A percentile compares a stretch with the other conserved stretches of the same genome.
These are phyloP conservation scores for Octodonta nipae DNA, from an alignment of 2,888 invertebrate genomes.

Conservation along the genomic window DNA sequence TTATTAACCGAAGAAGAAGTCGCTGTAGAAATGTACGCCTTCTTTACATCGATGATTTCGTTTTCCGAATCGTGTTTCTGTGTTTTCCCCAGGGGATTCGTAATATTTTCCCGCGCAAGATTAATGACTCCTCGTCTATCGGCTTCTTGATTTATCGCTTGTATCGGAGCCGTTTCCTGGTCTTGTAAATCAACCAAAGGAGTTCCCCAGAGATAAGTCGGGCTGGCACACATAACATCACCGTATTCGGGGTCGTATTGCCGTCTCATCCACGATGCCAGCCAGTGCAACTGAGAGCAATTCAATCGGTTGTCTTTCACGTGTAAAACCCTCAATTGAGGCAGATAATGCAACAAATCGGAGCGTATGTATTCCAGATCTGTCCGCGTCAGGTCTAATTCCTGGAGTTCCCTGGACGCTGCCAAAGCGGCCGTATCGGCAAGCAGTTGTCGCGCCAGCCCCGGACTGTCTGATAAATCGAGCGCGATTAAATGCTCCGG, in stretches of 20 bases:
- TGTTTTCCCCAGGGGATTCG: neutral
- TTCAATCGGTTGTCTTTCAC: constrained; percentile 59
- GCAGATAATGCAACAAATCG: constrained; percentile 55
- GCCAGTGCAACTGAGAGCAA: constrained; percentile 53
- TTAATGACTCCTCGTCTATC: too few species aligned
- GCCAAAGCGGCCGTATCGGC: constrained; percentile 59
- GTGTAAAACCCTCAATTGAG: constrained; percentile 51
- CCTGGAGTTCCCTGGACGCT: constrained; percentile 55
- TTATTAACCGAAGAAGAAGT: neutral
- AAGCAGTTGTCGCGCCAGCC: constrained; percentile 54
- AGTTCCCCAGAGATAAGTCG: constrained; percentile 30
- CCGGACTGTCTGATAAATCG: constrained; percentile 62
- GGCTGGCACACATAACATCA: constrained; percentile 34
- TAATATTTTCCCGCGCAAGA: neutral
- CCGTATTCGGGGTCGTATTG: constrained; percentile 34
- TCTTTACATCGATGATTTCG: too few species aligned
- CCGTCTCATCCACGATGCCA: constrained; percentile 53
- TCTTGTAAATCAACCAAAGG: constrained; percentile 30
- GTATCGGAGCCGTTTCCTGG: neutral
- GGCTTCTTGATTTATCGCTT: too few species aligned
- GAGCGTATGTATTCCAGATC: constrained; percentile 51
- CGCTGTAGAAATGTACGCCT: neutral
- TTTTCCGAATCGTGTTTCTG: neutral
- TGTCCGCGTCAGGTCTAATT: constrained; percentile 53
- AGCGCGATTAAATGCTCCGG: constrained; percentile 58